These are phyloP conservation scores for Parauchenoglanis punctatus DNA, from an alignment of 2,797 vertebrate genomes.

Conservation along the genomic window DNA sequence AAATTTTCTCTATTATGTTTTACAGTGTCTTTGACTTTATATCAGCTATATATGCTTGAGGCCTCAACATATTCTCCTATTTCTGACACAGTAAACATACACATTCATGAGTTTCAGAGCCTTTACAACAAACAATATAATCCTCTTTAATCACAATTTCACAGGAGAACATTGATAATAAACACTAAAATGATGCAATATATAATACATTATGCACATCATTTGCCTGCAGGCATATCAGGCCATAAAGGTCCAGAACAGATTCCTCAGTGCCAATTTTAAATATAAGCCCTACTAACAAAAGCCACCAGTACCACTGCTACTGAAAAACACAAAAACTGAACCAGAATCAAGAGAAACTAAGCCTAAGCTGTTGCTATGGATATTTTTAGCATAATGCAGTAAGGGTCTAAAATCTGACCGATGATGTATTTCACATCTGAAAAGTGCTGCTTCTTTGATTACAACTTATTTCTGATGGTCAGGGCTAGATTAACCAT, in stretches of 20 bases:
- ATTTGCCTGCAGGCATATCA: conserved; percentile 33
- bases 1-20: neutral
- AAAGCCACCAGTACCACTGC: conserved; percentile 13
- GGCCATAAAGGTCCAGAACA: conserved; percentile 33
- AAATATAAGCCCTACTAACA: conserved; percentile 17
- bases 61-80: conserved; percentile 11
- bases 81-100: neutral
- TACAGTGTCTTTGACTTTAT: neutral
- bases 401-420: conserved; percentile 14
- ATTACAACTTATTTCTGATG: conserved; percentile 30
- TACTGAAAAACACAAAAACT: conserved; percentile 11
- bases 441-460: neutral
- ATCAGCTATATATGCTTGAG: conserved; percentile 13
- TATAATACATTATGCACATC: conserved; percentile 9
- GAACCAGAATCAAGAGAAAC: conserved; percentile 18
- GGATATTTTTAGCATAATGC: conserved; percentile 50
- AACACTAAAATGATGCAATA: conserved; percentile 44
- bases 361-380: conserved; percentile 53
- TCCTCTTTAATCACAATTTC: conserved; percentile 25
- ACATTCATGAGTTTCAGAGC: conserved; percentile 1
- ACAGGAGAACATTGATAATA: conserved; percentile 15
- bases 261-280: conserved; percentile 57
- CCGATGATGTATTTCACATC: neutral
- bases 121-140: conserved; percentile 14
- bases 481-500: neutral